These are phyloP conservation scores for Parnassius smintheus DNA, from an alignment of 2,888 invertebrate species.

Conservation along the genomic window DNA sequence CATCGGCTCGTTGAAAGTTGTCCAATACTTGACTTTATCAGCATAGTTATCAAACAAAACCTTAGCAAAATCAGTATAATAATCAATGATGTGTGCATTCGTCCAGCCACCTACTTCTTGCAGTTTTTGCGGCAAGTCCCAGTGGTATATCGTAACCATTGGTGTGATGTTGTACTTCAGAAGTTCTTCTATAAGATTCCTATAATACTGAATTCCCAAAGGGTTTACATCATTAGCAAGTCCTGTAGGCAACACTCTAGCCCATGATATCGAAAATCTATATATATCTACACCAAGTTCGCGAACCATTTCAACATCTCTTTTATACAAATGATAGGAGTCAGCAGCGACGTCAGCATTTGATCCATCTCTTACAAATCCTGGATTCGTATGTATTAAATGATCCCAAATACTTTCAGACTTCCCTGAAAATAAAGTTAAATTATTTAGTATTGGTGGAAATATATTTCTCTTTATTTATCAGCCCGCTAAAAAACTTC, in stretches of 20 bases:
- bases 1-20: conserved; percentile 89
- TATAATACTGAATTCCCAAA: conserved; percentile 88
- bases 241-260: conserved; percentile 87
- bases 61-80: conserved; percentile 84
- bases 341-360: conserved; percentile 86
- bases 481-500: too few species aligned
- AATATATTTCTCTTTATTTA: too few species aligned
- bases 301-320: conserved; percentile 83
- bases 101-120: conserved; percentile 86
- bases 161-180: conserved; percentile 85
- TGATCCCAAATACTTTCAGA: conserved; percentile 83
- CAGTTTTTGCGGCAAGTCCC: conserved; percentile 85
- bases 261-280: conserved; percentile 89
- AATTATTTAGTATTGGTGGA: not conserved
- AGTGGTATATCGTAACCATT: conserved; percentile 86
- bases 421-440: conserved; percentile 74
- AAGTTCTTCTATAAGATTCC: conserved; percentile 86
- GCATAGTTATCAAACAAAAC: conserved; percentile 83
- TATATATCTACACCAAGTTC: conserved; percentile 84
- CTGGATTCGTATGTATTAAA: conserved; percentile 71
- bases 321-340: conserved; percentile 84
- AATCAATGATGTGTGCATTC: conserved; percentile 83
- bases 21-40: conserved; percentile 85
- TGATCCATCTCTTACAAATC: conserved; percentile 76
- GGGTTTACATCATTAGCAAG: conserved; percentile 83